Conservation (phyloP, 2,888 invertebrate genomes). For the Dyspetes luteomarginatus region DNA sequence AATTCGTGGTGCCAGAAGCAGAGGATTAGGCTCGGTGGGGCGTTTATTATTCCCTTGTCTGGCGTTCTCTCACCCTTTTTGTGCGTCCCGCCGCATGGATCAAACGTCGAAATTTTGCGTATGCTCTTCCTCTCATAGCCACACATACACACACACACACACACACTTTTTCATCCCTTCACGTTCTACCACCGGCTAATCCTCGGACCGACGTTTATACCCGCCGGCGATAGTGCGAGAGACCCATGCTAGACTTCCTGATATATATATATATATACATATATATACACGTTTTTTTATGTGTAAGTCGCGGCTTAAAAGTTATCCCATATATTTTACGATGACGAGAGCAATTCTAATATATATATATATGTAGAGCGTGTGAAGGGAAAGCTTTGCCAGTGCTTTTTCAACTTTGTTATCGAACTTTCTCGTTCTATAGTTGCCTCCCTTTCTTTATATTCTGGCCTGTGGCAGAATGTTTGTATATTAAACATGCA, state of each 20-base stretch:
- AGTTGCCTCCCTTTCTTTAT: conserved; percentile 9
- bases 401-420: conserved; percentile 70
- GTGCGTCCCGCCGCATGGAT: conserved; percentile 44
- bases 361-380: neutral
- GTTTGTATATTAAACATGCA: neutral
- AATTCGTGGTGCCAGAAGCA: conserved; percentile 37
- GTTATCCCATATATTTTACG: conserved; percentile 73
- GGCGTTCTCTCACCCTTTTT: conserved; percentile 28
- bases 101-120: conserved; percentile 64
- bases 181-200: conserved; percentile 35
- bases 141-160: neutral
- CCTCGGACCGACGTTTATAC: conserved; percentile 34
- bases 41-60: conserved; percentile 62
- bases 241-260: neutral
- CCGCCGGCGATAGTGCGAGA: neutral
- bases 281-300: conserved; percentile 31
- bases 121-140: conserved; percentile 21
- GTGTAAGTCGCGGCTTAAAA: conserved; percentile 70
- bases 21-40: conserved; percentile 47
- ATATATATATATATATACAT: conserved; percentile 1
- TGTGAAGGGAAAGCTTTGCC: conserved; percentile 47
- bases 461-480: conserved; percentile 17
- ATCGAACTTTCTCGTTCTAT: conserved; percentile 63
- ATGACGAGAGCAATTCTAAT: conserved; percentile 32
- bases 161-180: conserved; percentile 59